phyloP scores from a whole-genome alignment of 2,797 vertebrate species.

The Chiloscyllium punctatum region DNA sequence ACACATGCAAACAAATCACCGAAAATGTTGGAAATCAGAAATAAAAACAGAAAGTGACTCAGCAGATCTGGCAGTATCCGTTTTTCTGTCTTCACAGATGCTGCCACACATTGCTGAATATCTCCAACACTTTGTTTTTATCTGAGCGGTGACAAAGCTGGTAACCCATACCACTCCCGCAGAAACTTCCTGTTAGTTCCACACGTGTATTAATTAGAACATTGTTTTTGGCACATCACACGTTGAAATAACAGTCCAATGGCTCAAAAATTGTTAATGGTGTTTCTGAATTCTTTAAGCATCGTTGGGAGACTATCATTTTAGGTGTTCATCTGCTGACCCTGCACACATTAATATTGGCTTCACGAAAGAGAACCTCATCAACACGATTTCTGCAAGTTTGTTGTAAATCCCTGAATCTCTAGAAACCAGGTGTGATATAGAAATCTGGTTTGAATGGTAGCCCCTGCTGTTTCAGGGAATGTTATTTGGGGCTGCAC shows the following conservation, averaged over 20 bases:
- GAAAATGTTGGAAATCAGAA: no score
- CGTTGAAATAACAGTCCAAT: background rate
- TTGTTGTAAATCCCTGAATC: background rate
- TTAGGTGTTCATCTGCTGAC: background rate
- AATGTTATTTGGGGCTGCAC: no score
- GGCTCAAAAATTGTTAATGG: background rate
- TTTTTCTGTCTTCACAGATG: no score
- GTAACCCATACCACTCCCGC: background rate
- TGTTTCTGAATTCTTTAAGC: background rate
- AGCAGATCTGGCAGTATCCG: no score
- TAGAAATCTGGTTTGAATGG: no score
- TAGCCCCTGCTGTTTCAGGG: no score
- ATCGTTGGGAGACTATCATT: background rate
- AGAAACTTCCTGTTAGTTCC: background rate
- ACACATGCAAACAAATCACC: no score
- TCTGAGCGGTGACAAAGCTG: no score
- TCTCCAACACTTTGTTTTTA: background rate
- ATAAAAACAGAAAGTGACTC: no score
- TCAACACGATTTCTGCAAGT: background rate
- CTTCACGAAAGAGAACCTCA: background rate
- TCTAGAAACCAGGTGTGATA: no score
- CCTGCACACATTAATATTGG: background rate
- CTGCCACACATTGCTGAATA: no score
- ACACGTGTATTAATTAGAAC: background rate
- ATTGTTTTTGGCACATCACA: background rate